phyloP scores from a whole-genome alignment of 2,113 vertebrate species.

The Nestor notabilis region DNA sequence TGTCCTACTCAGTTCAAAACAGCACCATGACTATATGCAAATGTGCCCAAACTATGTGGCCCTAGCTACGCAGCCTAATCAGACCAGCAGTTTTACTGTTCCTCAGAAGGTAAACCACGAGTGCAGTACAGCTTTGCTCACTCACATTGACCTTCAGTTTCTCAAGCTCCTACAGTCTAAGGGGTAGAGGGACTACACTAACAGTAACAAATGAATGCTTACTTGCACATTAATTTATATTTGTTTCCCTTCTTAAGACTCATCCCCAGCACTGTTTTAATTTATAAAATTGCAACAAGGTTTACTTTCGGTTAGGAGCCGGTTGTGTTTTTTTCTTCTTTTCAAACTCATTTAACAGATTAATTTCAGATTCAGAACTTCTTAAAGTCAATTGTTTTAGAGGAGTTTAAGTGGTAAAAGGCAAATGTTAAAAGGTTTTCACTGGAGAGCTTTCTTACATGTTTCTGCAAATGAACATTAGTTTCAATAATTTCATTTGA shows the following conservation, averaged over 20 bases:
- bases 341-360: background rate
- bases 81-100: background rate
- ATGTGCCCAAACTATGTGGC: rapidly evolving
- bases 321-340: background rate
- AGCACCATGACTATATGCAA: too few species aligned
- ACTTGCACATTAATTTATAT: background rate
- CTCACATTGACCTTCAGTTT: background rate
- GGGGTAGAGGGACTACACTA: background rate
- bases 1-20: background rate
- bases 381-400: background rate
- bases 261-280: background rate
- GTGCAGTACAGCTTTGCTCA: rapidly evolving
- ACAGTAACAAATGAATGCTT: background rate
- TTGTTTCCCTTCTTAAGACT: background rate
- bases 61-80: background rate
- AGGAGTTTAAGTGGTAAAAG: background rate
- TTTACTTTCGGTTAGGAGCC: background rate
- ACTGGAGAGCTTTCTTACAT: background rate
- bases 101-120: background rate
- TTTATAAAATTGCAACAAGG: background rate
- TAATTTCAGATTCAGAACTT: background rate
- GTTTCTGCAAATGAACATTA: background rate
- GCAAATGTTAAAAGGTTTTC: background rate
- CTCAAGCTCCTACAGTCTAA: background rate
- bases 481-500: background rate